A percentile compares a stretch with the other conserved stretches of the same genome.
Conservation (phyloP, 2,113 vertebrate species). For the Rhegmatorhina hoffmannsi region DNA sequence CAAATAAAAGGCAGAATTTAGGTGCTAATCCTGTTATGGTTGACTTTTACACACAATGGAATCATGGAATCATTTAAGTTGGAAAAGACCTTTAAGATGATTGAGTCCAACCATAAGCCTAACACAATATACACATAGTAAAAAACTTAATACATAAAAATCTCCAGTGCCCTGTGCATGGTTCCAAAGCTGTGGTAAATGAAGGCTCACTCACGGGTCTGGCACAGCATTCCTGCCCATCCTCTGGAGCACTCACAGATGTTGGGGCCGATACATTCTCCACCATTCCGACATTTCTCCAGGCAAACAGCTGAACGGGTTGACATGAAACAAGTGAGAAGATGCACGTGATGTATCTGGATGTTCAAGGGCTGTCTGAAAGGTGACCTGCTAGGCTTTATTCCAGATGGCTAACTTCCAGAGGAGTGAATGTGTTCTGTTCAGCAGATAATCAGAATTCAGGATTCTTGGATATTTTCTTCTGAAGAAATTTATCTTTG, state of each 20-base stretch:
- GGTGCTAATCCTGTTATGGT: neutral
- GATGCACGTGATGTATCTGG: neutral
- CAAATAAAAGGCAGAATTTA: neutral
- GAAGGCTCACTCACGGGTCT: conserved; percentile 76
- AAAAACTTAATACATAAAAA: accelerated
- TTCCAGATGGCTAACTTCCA: neutral
- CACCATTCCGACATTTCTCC: conserved; percentile 75
- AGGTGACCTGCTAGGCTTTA: neutral
- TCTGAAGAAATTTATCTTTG: neutral
- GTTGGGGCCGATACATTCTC: conserved; percentile 74
- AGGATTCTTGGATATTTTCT: neutral
- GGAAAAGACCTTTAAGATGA: neutral
- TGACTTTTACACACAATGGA: neutral
- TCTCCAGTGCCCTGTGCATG: accelerated
- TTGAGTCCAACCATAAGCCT: neutral
- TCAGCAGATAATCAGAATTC: neutral
- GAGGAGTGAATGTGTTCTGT: neutral
- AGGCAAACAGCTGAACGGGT: conserved; percentile 74
- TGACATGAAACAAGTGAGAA: neutral
- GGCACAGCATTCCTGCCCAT: conserved; percentile 76
- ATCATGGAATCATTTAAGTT: neutral
- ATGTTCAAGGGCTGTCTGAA: neutral
- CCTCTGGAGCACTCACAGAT: conserved; percentile 64
- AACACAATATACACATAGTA: neutral
- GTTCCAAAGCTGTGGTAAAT: neutral